Percentiles rank a stretch among this genome's conserved stretches.
phyloP scores from a whole-genome alignment of 2,113 vertebrate species.

The Tichodroma muraria region DNA sequence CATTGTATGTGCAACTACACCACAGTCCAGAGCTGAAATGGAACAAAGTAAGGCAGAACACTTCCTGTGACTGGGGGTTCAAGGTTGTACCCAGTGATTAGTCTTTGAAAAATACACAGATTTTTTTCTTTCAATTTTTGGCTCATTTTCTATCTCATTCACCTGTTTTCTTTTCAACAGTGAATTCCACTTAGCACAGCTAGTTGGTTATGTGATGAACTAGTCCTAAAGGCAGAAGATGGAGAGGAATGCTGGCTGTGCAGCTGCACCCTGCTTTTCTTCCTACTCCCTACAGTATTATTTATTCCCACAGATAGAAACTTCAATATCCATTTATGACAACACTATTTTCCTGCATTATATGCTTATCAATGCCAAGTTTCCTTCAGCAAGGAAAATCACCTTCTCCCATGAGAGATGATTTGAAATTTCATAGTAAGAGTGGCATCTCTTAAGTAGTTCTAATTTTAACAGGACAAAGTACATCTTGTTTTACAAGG shows the following conservation, averaged over 20 bases:
- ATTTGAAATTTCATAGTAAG: slow-evolving; percentile 9
- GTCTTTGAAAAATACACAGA: background rate
- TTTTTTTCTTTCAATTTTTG: background rate
- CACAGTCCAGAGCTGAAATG: background rate
- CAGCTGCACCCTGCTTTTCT: background rate
- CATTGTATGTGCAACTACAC: background rate
- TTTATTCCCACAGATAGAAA: background rate
- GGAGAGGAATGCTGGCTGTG: background rate
- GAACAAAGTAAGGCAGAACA: background rate
- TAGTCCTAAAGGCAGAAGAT: background rate
- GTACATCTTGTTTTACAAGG: background rate
- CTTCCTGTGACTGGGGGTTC: background rate
- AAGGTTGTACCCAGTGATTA: background rate
- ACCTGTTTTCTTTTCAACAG: background rate
- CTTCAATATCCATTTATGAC: background rate
- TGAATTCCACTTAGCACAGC: background rate
- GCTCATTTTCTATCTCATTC: background rate
- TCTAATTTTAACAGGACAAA: slow-evolving; percentile 37
- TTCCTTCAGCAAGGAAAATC: slow-evolving; percentile 12
- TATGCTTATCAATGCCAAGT: background rate
- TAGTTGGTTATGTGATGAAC: background rate
- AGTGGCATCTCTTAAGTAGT: background rate
- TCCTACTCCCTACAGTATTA: background rate
- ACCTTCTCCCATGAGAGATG: background rate
- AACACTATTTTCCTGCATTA: background rate